phyloP scores from a whole-genome alignment of 1,140 invertebrate genomes.

The Hermetia illucens region DNA sequence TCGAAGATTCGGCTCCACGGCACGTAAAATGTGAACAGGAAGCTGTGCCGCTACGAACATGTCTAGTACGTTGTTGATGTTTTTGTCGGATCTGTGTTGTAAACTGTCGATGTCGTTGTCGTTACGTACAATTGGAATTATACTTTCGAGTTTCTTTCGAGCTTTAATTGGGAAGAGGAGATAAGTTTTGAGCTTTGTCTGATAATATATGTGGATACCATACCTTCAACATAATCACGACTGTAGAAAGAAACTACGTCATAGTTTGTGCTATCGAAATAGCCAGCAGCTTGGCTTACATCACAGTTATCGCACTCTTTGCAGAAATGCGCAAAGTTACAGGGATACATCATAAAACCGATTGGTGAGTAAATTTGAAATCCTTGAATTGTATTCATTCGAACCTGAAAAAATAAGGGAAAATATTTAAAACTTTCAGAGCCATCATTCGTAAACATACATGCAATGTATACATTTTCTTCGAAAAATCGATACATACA shows the following conservation, averaged over 20 bases:
- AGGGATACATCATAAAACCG: conserved; percentile 60
- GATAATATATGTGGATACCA: conserved; percentile 12
- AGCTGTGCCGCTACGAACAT: conserved; percentile 28
- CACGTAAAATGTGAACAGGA: conserved; percentile 24
- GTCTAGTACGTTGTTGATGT: conserved; percentile 22
- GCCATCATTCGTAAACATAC: conserved; percentile 2
- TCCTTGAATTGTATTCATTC: conserved; percentile 71
- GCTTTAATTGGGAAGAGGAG: conserved; percentile 32
- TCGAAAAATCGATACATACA: no score
- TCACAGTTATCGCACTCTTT: conserved; percentile 45
- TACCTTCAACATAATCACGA: conserved; percentile 61
- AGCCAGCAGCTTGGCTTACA: conserved; percentile 61
- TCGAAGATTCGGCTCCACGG: conserved; percentile 25
- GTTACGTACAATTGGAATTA: conserved; percentile 42
- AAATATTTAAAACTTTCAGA: conserved; percentile 4
- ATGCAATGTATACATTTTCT: no score
- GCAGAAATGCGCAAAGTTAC: conserved; percentile 35
- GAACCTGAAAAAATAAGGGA: conserved; percentile 39
- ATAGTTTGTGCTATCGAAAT: conserved; percentile 59
- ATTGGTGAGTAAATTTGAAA: conserved; percentile 71
- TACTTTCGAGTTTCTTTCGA: conserved; percentile 40
- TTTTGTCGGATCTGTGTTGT: conserved; percentile 17
- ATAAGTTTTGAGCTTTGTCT: not conserved
- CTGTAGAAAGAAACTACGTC: conserved; percentile 69
- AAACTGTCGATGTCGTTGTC: conserved; percentile 45